A percentile compares a stretch with the other conserved stretches of the same genome.
These are phyloP conservation scores for Eriosoma lanigerum DNA, from an alignment of 1,140 invertebrate genomes.

Conservation along the genomic window DNA sequence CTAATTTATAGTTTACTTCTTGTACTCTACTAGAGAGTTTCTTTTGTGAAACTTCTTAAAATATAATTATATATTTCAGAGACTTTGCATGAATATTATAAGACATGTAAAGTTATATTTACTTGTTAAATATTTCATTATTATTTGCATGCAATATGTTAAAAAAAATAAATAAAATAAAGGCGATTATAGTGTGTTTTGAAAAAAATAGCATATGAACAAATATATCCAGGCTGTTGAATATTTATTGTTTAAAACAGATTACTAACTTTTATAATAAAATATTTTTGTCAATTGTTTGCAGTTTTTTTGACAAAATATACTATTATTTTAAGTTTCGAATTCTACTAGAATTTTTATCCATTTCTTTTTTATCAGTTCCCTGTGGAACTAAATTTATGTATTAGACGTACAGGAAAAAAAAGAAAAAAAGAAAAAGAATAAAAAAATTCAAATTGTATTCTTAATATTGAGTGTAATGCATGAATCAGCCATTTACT, in stretches of 20 bases:
- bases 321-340: background rate
- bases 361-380: slow-evolving; percentile 2
- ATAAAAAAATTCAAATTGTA: background rate
- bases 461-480: background rate
- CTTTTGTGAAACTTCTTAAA: background rate
- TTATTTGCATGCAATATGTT: background rate
- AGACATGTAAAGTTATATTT: background rate
- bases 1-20: slow-evolving; percentile 21
- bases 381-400: background rate
- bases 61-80: background rate
- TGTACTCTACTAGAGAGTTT: background rate
- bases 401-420: background rate
- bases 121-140: slow-evolving; percentile 17
- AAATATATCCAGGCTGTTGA: too few species aligned
- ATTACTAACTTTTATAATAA: too few species aligned
- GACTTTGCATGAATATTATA: background rate
- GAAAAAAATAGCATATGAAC: too few species aligned
- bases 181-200: too few species aligned
- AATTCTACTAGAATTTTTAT: slow-evolving; percentile 3
- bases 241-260: too few species aligned
- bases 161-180: too few species aligned
- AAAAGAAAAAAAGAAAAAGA: too few species aligned
- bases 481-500: background rate
- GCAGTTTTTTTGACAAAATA: too few species aligned
- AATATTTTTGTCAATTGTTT: too few species aligned